phyloP scores from a whole-genome alignment of 2,888 invertebrate species.

The Noctua janthina region DNA sequence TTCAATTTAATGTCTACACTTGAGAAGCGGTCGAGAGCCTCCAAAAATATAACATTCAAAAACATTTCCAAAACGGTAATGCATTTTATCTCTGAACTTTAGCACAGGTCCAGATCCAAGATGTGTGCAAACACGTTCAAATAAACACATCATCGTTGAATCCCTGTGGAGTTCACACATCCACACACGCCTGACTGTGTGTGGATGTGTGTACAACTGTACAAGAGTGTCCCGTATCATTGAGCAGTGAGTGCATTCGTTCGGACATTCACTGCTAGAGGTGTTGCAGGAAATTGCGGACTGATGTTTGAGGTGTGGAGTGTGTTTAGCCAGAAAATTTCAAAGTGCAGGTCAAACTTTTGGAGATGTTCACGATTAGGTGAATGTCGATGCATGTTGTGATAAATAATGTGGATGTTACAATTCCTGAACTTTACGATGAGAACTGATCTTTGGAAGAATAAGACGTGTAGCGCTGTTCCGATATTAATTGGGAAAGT shows the following conservation, averaged over 20 bases:
- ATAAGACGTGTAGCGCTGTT: background rate
- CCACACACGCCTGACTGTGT: constrained; percentile 21
- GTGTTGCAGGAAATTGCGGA: constrained; percentile 32
- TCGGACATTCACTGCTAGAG: constrained; percentile 6
- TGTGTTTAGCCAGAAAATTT: constrained; percentile 9
- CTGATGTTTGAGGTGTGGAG: constrained; percentile 13
- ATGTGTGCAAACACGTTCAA: constrained; percentile 8
- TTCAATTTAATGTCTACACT: background rate
- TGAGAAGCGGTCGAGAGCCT: background rate
- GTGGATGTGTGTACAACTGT: constrained; percentile 2
- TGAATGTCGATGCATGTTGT: background rate
- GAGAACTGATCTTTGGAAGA: background rate
- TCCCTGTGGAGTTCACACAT: constrained; percentile 7
- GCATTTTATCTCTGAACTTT: background rate
- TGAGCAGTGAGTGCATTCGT: constrained; percentile 34
- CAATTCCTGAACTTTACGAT: background rate
- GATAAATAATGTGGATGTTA: background rate
- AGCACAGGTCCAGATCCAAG: background rate
- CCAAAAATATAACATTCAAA: background rate
- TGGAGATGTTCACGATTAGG: background rate
- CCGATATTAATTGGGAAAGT: background rate
- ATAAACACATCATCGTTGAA: constrained; percentile 31
- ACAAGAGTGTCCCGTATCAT: constrained; percentile 25
- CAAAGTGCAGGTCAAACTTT: background rate
- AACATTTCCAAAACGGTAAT: background rate